A percentile compares a stretch with the other conserved stretches of the same genome.
These are phyloP conservation scores for Microtus obscurus DNA, from an alignment of 2,797 vertebrate species.

Conservation along the genomic window DNA sequence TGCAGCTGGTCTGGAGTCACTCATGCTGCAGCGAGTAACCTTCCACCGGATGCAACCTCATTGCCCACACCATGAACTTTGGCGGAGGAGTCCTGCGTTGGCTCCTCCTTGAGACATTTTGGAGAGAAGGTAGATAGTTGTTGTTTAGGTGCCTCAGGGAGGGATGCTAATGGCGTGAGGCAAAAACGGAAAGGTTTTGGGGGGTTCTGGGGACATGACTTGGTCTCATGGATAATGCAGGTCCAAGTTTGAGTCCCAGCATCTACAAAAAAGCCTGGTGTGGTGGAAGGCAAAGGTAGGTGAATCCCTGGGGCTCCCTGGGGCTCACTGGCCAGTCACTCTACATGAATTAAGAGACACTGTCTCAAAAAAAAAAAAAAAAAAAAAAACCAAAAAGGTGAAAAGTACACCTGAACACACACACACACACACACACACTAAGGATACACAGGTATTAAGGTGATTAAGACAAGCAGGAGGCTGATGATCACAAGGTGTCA, in stretches of 20 bases:
- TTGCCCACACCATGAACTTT: background rate
- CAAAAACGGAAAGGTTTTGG: constrained; percentile 16
- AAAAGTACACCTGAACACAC: background rate
- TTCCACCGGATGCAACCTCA: background rate
- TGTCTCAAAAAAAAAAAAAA: background rate
- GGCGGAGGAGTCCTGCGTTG: background rate
- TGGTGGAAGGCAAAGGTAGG: background rate
- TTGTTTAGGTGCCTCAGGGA: background rate
- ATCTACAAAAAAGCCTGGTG: background rate
- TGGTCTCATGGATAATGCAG: background rate
- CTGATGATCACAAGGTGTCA: background rate
- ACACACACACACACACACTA: background rate
- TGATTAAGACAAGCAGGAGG: constrained; percentile 6
- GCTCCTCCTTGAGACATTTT: background rate
- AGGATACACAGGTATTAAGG: background rate
- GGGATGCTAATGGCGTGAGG: background rate
- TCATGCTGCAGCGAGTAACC: background rate
- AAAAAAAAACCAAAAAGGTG: background rate
- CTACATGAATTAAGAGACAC: background rate
- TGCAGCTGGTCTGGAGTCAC: background rate
- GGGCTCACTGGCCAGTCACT: background rate
- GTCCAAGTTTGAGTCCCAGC: background rate
- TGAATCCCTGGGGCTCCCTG: background rate
- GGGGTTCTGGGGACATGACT: background rate
- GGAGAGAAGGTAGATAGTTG: background rate